Conservation (phyloP, 2,888 invertebrate genomes). For the Limnephilus marmoratus region DNA sequence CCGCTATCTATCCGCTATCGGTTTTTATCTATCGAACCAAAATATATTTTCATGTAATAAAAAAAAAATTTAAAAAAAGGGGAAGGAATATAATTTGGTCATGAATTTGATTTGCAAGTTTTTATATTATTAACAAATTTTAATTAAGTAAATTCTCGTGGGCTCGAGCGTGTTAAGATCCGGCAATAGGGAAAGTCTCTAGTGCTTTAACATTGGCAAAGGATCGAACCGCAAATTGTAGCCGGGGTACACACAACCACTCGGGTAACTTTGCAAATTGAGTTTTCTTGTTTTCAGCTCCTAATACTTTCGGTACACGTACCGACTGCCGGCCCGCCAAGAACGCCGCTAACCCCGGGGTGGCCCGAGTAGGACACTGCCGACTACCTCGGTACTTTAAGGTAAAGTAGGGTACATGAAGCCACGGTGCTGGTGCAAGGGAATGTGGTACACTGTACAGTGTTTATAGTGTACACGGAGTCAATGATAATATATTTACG, state of each 20-base stretch:
- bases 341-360: neutral
- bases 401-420: neutral
- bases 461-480: slow-evolving; percentile 15
- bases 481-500: slow-evolving; percentile 15
- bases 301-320: slow-evolving; percentile 65
- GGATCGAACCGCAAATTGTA: slow-evolving; percentile 60
- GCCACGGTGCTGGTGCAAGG: neutral
- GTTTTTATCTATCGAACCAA: too few relatives aligned
- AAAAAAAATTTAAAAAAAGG: too few relatives aligned
- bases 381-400: too few relatives aligned
- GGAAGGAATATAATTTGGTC: too few relatives aligned
- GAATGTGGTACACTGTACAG: slow-evolving; percentile 5
- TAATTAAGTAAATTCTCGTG: neutral
- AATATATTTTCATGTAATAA: too few relatives aligned
- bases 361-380: neutral
- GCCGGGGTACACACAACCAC: slow-evolving; percentile 49
- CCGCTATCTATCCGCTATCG: too few relatives aligned
- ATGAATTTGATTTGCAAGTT: too few relatives aligned
- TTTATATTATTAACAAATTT: too few relatives aligned
- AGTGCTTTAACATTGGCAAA: slow-evolving; percentile 45
- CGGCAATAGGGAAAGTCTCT: slow-evolving; percentile 46
- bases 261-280: slow-evolving; percentile 64
- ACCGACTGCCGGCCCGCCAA: slow-evolving; percentile 22
- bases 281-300: slow-evolving; percentile 65
- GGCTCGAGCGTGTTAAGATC: slow-evolving; percentile 13